Evolutionary conservation across 2,888 invertebrate species (phyloP), one percentile per base, ranked within the genome.

Genomic region (Schizaphis graminum): DNA sequence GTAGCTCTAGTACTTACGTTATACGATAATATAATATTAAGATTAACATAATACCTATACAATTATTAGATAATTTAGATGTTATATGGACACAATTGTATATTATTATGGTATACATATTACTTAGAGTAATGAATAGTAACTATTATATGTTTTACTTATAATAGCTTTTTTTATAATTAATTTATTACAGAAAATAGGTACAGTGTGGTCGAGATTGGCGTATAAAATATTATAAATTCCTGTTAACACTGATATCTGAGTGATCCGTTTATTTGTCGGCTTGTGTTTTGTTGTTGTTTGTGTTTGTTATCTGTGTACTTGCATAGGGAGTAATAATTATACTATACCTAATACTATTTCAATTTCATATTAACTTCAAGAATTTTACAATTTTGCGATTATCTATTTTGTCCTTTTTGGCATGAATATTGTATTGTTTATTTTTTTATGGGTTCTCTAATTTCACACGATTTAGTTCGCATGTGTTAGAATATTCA

Each of bases 201-300:
- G n/a, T n/a, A 85, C 91, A 91, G 85, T 91, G 91, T 91, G 86
- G 47, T 86, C 21, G n/a, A 8, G 3, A 3, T 86, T 47, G 53
- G 57, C 8, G 24, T 26, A n/a, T 86, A 24, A 91, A 86, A 91
- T 84, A 41, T 41, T 10, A 28, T 16, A 44, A 91, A 91, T 91
- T 91, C 16, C 16, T 7, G 89, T 89, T 44, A 3, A 56, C 44
- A 56, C 91, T 53, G 84, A 41, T 91, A 44, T 53, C 53, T 5
- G 5, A 8, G 26, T 85, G 10, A 57, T 92, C 10, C 16, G 41
- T 44, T 57, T 85, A n/a, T 57, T 44, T 56, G 21, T 91, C 53
- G 56, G 84, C 91, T 91, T 56, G 84, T 61, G n/a, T 91, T 26
- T 89, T 89, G 26, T 89, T 87, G 47, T 53, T 87, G 67, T 67